phyloP scores from a whole-genome alignment of 1,140 invertebrate genomes.

The Neotoxoptera formosana region DNA sequence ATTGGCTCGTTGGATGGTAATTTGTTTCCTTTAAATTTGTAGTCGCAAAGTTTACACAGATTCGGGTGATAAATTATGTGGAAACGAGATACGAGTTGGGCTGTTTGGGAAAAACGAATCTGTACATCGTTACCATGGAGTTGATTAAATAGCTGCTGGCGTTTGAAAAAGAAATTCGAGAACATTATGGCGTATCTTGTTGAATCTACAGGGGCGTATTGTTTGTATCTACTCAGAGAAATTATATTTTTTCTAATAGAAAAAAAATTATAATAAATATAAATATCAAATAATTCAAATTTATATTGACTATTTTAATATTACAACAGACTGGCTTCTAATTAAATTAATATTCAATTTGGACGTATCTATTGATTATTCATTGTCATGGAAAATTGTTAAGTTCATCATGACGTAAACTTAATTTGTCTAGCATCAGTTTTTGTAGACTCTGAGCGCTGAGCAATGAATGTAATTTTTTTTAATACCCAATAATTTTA shows the following conservation, averaged over 20 bases:
- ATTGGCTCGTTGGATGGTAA: constrained; percentile 16
- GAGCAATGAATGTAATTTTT: too few relatives aligned
- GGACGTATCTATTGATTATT: neutral
- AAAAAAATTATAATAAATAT: neutral
- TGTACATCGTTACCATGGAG: neutral
- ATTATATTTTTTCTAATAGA: neutral
- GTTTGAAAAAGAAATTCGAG: constrained; percentile 42
- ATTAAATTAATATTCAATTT: constrained; percentile 13
- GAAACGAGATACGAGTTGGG: constrained; percentile 20
- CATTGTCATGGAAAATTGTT: neutral
- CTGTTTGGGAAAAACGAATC: neutral
- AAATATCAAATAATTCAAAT: neutral
- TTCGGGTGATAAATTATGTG: constrained; percentile 37
- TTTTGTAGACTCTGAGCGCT: neutral
- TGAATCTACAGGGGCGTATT: neutral
- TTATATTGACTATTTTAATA: neutral
- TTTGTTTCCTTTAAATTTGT: constrained; percentile 16
- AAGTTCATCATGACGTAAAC: neutral
- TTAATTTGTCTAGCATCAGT: neutral
- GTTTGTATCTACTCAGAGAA: neutral
- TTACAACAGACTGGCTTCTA: neutral
- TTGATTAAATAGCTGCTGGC: constrained; percentile 42
- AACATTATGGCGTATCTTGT: neutral
- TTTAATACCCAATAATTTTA: too few relatives aligned
- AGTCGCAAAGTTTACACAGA: neutral